phyloP scores from a whole-genome alignment of 2,888 invertebrate genomes.

The Drosophila nigricruria region DNA sequence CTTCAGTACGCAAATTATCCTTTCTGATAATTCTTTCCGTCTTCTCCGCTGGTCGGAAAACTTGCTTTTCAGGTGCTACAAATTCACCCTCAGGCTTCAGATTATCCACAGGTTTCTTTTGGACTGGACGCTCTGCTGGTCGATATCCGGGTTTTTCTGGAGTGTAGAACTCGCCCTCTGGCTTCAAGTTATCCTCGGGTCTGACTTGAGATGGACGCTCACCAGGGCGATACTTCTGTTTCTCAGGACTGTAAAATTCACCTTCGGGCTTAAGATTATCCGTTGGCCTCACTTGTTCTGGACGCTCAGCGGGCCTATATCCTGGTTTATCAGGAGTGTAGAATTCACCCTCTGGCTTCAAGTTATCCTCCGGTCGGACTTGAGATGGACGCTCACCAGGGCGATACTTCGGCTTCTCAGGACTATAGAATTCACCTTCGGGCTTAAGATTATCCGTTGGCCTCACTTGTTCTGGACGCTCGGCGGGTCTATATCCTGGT shows the following conservation, averaged over 20 bases:
- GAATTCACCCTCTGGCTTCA: constrained; percentile 81
- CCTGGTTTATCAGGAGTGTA: constrained; percentile 85
- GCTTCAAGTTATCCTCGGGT: background rate
- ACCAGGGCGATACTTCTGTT: background rate
- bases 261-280: background rate
- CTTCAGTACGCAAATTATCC: background rate
- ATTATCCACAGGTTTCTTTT: constrained; percentile 85
- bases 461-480: background rate
- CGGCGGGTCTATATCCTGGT: background rate
- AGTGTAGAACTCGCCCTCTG: constrained; percentile 1
- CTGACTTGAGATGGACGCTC: background rate
- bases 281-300: background rate
- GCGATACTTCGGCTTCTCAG: background rate
- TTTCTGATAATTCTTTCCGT: background rate
- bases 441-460: constrained; percentile 3
- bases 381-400: constrained; percentile 84
- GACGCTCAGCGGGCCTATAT: constrained; percentile 85
- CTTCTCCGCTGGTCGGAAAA: background rate
- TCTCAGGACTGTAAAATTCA: background rate
- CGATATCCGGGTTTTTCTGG: background rate
- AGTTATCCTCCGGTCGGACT: constrained; percentile 85
- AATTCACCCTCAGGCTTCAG: constrained; percentile 87
- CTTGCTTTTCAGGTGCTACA: background rate
- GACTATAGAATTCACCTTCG: background rate
- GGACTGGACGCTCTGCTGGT: constrained; percentile 5